Evolutionary conservation across 2,888 invertebrate species (phyloP).

Genomic region (Lycocerus yunnanus): DNA sequence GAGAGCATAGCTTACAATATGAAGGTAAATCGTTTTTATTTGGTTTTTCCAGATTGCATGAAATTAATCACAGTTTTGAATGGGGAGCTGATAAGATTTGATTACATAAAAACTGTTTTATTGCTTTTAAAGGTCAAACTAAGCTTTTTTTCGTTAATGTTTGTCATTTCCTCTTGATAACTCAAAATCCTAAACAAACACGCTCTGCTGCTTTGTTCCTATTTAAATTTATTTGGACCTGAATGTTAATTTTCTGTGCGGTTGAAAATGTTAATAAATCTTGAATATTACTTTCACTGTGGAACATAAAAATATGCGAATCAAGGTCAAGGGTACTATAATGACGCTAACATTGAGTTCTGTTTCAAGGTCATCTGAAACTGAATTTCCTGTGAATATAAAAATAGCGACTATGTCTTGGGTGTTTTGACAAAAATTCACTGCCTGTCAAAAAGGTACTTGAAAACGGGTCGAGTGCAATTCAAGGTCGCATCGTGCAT

Average conservation of each 20-base stretch:
- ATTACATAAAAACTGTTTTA: neutral
- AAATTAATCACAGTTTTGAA: neutral
- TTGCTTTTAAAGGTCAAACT: neutral
- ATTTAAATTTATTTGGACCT: too few relatives aligned
- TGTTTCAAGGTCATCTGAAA: neutral
- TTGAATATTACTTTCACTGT: neutral
- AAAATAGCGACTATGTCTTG: too few relatives aligned
- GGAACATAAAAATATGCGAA: neutral
- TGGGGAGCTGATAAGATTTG: neutral
- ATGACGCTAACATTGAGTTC: neutral
- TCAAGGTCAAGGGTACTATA: neutral
- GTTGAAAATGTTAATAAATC: too few relatives aligned
- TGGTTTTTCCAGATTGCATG: neutral
- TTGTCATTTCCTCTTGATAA: neutral
- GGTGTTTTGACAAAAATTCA: too few relatives aligned
- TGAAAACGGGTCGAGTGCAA: too few relatives aligned
- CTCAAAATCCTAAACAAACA: neutral
- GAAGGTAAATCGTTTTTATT: conserved; percentile 61
- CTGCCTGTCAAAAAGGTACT: too few relatives aligned
- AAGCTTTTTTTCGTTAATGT: neutral
- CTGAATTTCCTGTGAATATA: too few relatives aligned
- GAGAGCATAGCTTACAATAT: conserved; percentile 71
- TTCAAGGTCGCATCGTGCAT: too few relatives aligned
- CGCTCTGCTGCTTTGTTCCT: neutral
- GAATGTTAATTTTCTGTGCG: too few relatives aligned